Evolutionary conservation across 2,113 vertebrate species (phyloP), one percentile per base, ranked within the genome.

Genomic region (Seriola dumerili): DNA sequence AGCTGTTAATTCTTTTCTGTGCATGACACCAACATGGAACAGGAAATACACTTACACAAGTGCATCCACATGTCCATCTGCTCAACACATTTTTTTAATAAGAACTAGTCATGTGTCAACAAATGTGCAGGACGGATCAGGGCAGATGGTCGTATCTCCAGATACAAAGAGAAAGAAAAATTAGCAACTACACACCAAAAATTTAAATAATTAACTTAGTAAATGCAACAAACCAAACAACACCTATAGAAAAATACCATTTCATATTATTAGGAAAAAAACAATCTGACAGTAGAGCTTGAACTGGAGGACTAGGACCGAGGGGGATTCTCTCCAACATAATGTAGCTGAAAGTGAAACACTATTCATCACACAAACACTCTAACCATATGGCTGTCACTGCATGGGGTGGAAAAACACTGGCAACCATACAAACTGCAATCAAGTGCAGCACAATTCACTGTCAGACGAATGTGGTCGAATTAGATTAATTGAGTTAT

Each of bases 321-420:
- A 75, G 32, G 32, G 16, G 10, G 48, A 48, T 64, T 32, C 34
- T 59, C 48, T 70, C 29, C 36, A 61, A 25, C 6, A 42, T 52
- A 52, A 6, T 54, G 55, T 32, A 42, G 59, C 52, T 44, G 52
- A 58, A 52, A 85, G 44, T 54, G 50, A 87, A 69, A 77, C 66
- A 58, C 61, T 64, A 46, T 64, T 76, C 68, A 73, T 84, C 75
- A 73, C 63, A 77, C 66, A 65, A 40, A 84, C 76, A 32, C 72
- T 77, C 54, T 5, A 12, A 78, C 57, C 84, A 87, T 83, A 87
- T 79, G 86, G 86, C 55, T 78, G 78, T 64, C 87, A 55, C 86
- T 21, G 72, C 75, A 85, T 54, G 86, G 23, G 78, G 36, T 54
- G 65, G 58, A 59, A 61, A 54, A 78, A 86, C 73, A 75, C 61